Evolutionary conservation across 2,888 invertebrate genomes (phyloP), one percentile per base, ranked within the genome.

Genomic region (Alloscopus bannaensis): DNA sequence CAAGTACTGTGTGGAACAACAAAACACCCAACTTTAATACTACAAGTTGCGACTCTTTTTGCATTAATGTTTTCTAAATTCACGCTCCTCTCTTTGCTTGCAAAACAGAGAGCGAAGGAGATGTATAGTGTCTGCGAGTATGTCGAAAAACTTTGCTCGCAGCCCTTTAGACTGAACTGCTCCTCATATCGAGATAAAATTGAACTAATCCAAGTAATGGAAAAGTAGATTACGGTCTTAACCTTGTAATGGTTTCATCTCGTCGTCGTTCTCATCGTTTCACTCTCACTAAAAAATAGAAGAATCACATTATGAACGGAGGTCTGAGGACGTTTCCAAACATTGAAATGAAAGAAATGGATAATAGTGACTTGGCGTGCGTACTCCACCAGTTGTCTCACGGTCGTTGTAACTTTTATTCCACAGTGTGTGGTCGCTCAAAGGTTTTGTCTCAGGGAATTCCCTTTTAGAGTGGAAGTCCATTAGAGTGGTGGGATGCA

Each of bases 141-240:
- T 22, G 62, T 36, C 13, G 36, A 6, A 13, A 13, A 36, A 36
- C n/a, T n/a, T n/a, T 36, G 36, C 36, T 8, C 36, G 36, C 36
- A 8, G 36, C 8, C 13, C 8, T 6, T 36, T 36, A 8, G 45
- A n/a, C n/a, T n/a, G n/a, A n/a, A n/a, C n/a, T 55, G 6, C 55
- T 57, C 18, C 22, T 16, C n/a, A 47, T 47, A 47, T 66, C 50
- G 8, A 50, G 66, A 50, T 66, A 40, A 24, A 28, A 29, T 66
- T n/a, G 20, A 66, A 50, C 24, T 72, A 72, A 72, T 72, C 71
- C 62, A 40, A 24, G 52, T 52, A 72, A 72, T 52, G 71, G 71
- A 60, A 52, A 64, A 72, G 50, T 72, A 40, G 62, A 72, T 47
- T 72, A 62, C 28, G 22, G 22, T 59, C 42, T 60, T 70, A 70